A percentile compares a stretch with the other conserved stretches of the same genome.
Conservation (phyloP, 2,888 invertebrate genomes). For the Lysandra bellargus region DNA sequence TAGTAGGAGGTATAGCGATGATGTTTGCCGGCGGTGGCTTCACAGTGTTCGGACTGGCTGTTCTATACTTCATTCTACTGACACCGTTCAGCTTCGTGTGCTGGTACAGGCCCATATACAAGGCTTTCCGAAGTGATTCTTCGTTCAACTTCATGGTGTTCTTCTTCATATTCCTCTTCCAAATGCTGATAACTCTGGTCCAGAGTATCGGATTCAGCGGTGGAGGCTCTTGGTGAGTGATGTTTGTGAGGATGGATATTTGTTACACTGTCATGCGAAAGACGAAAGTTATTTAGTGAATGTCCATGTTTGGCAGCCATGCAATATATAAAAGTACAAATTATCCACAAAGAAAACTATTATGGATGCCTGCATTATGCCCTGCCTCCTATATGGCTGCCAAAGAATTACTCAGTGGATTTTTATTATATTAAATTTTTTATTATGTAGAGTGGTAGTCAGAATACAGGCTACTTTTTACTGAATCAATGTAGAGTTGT, state of each 20-base stretch:
- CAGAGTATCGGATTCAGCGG: slow-evolving; percentile 93
- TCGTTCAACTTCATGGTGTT: slow-evolving; percentile 99
- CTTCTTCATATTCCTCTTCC: slow-evolving; percentile 99
- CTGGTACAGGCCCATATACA: slow-evolving; percentile 99
- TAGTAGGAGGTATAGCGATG: slow-evolving; percentile 91
- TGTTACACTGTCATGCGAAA: too few species aligned
- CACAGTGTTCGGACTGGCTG: slow-evolving; percentile 90
- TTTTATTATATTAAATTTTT: too few species aligned
- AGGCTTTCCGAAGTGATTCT: slow-evolving; percentile 99
- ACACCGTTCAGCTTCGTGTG: slow-evolving; percentile 98
- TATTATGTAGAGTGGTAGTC: too few species aligned
- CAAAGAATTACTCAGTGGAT: too few species aligned
- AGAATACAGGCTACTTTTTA: too few species aligned
- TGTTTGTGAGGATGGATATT: not conserved
- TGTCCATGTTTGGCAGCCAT: too few species aligned
- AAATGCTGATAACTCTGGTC: slow-evolving; percentile 92
- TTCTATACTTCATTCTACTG: slow-evolving; percentile 93
- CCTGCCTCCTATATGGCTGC: too few species aligned
- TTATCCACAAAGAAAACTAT: too few species aligned
- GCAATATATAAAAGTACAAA: too few species aligned
- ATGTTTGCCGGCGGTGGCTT: slow-evolving; percentile 83
- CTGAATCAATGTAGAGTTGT: too few species aligned
- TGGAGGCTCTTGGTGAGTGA: slow-evolving; percentile 92
- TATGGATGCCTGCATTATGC: too few species aligned
- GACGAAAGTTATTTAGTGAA: too few species aligned